Conservation (phyloP, 2,113 vertebrate species). For the Aramus guarauna region DNA sequence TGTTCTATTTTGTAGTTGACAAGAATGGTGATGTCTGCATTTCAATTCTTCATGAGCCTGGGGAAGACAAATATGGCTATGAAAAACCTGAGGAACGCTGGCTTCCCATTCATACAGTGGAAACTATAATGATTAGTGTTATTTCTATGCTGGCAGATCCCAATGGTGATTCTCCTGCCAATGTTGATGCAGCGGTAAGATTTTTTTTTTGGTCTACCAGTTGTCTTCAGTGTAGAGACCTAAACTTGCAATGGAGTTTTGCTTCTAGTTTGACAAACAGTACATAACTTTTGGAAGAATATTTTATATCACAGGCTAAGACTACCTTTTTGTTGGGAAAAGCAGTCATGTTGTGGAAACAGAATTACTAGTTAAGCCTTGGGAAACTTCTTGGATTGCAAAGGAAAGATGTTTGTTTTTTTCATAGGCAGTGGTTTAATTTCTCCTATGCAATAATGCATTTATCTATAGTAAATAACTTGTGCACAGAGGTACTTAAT, state of each 20-base stretch:
- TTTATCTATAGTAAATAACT: not conserved
- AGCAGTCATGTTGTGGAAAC: not conserved
- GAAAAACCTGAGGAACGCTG: slow-evolving; percentile 99
- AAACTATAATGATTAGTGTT: slow-evolving; percentile 99
- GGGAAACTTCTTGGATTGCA: not conserved
- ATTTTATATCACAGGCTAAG: not conserved
- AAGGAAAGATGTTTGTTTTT: not conserved
- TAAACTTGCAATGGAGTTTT: not conserved
- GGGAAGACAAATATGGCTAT: slow-evolving; percentile 98
- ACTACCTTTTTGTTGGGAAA: not conserved
- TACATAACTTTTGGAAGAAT: not conserved
- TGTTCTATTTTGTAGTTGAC: slow-evolving; percentile 83
- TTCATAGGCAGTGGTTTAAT: not conserved
- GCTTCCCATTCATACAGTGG: slow-evolving; percentile 98
- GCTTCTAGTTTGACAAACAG: not conserved
- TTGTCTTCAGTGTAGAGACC: not conserved
- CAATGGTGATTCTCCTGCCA: slow-evolving; percentile 97
- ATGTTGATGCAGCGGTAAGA: slow-evolving; percentile 97
- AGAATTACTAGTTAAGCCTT: not conserved
- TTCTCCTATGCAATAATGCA: not conserved
- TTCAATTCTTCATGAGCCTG: slow-evolving; percentile 98
- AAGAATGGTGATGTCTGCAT: slow-evolving; percentile 99
- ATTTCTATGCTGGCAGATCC: slow-evolving; percentile 99
- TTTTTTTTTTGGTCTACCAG: not conserved
- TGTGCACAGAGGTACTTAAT: not conserved